Evolutionary conservation across 2,113 vertebrate genomes (phyloP), one percentile per base, ranked within the genome.

Genomic region (Procavia capensis): DNA sequence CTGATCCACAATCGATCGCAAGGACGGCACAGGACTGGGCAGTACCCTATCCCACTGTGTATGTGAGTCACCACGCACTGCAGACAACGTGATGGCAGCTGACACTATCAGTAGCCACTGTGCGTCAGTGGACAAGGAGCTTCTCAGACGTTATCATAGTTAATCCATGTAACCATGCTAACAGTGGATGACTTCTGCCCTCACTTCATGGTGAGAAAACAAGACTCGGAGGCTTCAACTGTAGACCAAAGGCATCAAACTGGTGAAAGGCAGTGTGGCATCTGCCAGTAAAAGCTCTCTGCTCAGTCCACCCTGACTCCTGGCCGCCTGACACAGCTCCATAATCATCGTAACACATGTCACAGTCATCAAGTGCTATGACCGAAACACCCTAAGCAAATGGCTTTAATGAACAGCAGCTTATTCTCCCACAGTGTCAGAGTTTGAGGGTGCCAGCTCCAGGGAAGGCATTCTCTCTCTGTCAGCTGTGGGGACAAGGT

Each of bases 241-340:
- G 43, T 6, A 89, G 31, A 24, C 27, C 70, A 22, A 5, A 3
- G 39, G 66, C 34, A 79, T 1, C 0, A 2, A 39, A 36, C 27
- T n/a, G 72, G 68, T 31, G 6, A 88, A 43, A n/a, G 50, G 43
- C 36, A 20, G 70, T 0, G 29, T 29, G 3, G 61, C n/a, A 16
- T 34, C 34, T 88, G 4, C 61, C 68, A 31, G 0, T 0, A 61
- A 61, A 63, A 9, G n/a, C n/a, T 34, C 13, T 13, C 2, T 68
- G 0, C 11, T 61, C 39, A 27, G 75, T n/a, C 43, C 13, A 34
- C 31, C 27, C 0, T 2, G 20, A 39, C 19, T 47, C 24, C 2
- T 0, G 0, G 47, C n/a, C 75, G 66, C 27, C 45, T 29, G 2
- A 68, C 0, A 20, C n/a, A 24, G 3, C 61, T 7, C 9, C 1